Percentiles rank a stretch among this genome's conserved stretches.
Conservation (phyloP, 2,888 invertebrate genomes). For the Zaprionus obscuricornis region DNA sequence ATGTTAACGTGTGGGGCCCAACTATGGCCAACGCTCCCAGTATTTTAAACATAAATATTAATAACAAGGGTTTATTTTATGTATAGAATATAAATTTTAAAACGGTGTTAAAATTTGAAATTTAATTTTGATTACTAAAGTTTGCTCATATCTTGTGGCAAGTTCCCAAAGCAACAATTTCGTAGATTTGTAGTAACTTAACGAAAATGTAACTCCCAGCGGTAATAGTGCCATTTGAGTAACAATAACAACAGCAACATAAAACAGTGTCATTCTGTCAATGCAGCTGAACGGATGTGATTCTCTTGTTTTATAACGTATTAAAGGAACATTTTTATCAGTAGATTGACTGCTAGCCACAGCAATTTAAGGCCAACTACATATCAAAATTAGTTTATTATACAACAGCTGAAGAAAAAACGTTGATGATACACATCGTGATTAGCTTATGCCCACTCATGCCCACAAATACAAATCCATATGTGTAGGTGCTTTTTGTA, state of each 20-base stretch:
- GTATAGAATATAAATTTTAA: too few relatives aligned
- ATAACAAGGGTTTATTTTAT: too few relatives aligned
- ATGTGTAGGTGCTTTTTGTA: constrained; percentile 23
- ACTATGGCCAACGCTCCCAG: too few relatives aligned
- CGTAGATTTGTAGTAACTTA: constrained; percentile 23
- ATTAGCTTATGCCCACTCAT: constrained; percentile 31
- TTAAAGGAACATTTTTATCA: constrained; percentile 29
- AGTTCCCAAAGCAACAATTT: constrained; percentile 6
- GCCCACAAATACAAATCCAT: constrained; percentile 3
- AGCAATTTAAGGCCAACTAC: constrained; percentile 37
- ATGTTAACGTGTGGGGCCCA: too few relatives aligned
- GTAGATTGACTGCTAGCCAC: constrained; percentile 22
- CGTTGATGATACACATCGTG: constrained; percentile 21
- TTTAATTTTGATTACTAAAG: too few relatives aligned
- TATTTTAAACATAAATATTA: too few relatives aligned
- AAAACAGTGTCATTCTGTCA: constrained; percentile 34
- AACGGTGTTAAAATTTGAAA: too few relatives aligned
- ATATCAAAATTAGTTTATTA: constrained; percentile 12
- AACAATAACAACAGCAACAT: constrained; percentile 42
- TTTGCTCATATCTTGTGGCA: too few relatives aligned
- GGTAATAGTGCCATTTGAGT: constrained; percentile 35
- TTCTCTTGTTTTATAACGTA: constrained; percentile 11
- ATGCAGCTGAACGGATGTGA: constrained; percentile 52
- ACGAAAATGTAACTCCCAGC: constrained; percentile 14
- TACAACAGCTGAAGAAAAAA: constrained; percentile 19